A percentile compares a stretch with the other conserved stretches of the same genome.
phyloP scores from a whole-genome alignment of 2,797 vertebrate species.

The Oophaga sylvatica region DNA sequence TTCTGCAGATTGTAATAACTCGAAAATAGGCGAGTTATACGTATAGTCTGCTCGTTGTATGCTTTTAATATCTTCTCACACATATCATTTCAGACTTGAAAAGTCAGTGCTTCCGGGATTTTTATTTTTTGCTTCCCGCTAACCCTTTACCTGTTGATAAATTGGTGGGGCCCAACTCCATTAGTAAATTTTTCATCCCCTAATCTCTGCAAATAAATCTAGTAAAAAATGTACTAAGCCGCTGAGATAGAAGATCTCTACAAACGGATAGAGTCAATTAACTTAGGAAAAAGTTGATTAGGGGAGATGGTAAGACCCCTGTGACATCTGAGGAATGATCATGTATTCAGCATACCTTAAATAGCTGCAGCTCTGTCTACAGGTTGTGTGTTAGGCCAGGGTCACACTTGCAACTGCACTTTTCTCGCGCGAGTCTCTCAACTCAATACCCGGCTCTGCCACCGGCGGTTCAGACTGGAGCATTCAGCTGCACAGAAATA shows the following conservation, averaged over 20 bases:
- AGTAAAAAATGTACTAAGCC: neutral
- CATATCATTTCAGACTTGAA: conserved; percentile 62
- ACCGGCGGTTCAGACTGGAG: too few relatives aligned
- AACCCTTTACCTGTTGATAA: conserved; percentile 13
- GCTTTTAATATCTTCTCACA: conserved; percentile 62
- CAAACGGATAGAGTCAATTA: neutral
- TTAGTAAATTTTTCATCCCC: conserved; percentile 2
- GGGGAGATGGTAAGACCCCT: neutral
- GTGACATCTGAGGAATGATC: neutral
- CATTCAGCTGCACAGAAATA: too few relatives aligned
- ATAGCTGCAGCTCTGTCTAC: too few relatives aligned
- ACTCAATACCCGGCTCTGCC: too few relatives aligned
- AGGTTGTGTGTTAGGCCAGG: too few relatives aligned
- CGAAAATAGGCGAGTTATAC: conserved; percentile 58
- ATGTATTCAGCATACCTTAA: neutral
- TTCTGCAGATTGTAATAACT: conserved; percentile 72
- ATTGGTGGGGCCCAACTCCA: neutral
- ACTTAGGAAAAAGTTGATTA: neutral
- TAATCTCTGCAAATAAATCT: neutral
- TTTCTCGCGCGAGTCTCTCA: too few relatives aligned
- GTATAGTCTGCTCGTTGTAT: conserved; percentile 64
- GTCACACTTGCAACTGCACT: too few relatives aligned
- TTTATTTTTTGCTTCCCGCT: neutral
- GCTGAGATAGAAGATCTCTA: neutral
- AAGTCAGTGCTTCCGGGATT: conserved; percentile 54